These are phyloP conservation scores for Cataglyphis rosenhaueri DNA, from an alignment of 2,888 invertebrate species.

Conservation along the genomic window DNA sequence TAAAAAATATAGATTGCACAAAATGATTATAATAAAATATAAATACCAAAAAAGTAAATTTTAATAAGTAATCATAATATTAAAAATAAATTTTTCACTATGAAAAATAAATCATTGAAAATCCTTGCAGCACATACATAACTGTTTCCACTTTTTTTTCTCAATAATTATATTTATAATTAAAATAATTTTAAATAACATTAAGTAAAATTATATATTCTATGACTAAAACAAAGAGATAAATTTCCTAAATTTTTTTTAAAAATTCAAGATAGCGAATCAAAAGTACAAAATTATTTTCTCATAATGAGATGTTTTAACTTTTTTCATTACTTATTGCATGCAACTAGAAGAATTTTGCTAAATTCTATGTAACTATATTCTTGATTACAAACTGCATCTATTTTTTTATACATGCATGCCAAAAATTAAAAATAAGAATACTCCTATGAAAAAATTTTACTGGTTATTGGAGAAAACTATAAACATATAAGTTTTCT, in stretches of 20 bases:
- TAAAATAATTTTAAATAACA: constrained; percentile 3
- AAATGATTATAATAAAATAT: constrained; percentile 3
- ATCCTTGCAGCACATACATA: constrained; percentile 24
- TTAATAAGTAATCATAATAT: not conserved
- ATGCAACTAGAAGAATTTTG: constrained; percentile 30
- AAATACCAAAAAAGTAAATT: constrained; percentile 18
- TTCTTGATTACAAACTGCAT: constrained; percentile 45
- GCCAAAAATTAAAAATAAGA: constrained; percentile 63
- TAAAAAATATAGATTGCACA: constrained; percentile 2
- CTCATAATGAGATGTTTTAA: not conserved
- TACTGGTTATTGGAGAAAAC: constrained; percentile 12
- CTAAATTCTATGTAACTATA: constrained; percentile 43
- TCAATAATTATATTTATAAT: not conserved
- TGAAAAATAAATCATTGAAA: constrained; percentile 6
- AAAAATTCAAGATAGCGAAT: constrained; percentile 48
- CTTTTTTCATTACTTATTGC: constrained; percentile 46
- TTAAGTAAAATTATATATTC: constrained; percentile 11
- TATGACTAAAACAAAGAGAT: not conserved
- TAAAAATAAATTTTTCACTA: constrained; percentile 44
- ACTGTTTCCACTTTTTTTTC: not conserved
- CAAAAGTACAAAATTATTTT: constrained; percentile 45
- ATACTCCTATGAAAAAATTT: constrained; percentile 19
- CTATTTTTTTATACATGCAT: constrained; percentile 59
- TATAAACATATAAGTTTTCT: not conserved
- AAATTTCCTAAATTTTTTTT: constrained; percentile 35